Base-by-base conservation (phyloP, 37 sponge, comb jelly and placozoan genomes). In the Mnemiopsis leidyi region DNA sequence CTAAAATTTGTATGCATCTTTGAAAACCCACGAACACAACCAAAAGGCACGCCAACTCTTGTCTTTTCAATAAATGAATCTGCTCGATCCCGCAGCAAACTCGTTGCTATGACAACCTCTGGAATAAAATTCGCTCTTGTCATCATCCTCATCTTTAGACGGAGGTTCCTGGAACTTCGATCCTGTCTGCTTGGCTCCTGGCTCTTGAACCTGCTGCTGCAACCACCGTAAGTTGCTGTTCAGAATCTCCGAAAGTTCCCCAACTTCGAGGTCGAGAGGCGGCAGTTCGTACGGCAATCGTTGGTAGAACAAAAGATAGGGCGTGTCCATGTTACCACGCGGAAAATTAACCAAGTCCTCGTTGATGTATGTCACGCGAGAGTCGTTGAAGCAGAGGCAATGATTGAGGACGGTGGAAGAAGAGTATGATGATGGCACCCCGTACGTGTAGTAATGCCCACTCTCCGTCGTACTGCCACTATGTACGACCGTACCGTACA, bases 381-480 rank as follows among this genome's bases (percentile, higher is more conserved):
- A 32, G 90, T 85, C 90, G 61, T 85, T 85, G n/a, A 85, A 85
- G 2, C 48, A 85, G 16, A 85, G 90, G 39, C 90, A 28, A 29
- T 40, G 33, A 38, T n/a, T 5, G 24, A 85, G 90, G 61, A 39
- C 61, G 90, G 90, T 24, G 1, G 16, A 18, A 5, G 38, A 36
- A 61, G 90, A 23, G 90, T 38, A 85, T 39, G 32, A 36, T 0
- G 90, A 85, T 39, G 90, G 90, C 16, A 85, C 61, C 23, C 90
- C 90, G 90, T 85, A 85, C 16, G 90, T 85, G 90, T 85, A 85
- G 90, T 40, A 85, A 28, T 85, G 90, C 39, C 90, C 90, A 23
- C 90, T 85, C 26, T 85, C 90, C 23, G 90, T 85, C 5, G 90
- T 32, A 23, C 38, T 36, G 1, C 90, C 90, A 85, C 90, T 85